Conservation (phyloP, 2,888 invertebrate species). For the Rhaphigaster nebulosa region DNA sequence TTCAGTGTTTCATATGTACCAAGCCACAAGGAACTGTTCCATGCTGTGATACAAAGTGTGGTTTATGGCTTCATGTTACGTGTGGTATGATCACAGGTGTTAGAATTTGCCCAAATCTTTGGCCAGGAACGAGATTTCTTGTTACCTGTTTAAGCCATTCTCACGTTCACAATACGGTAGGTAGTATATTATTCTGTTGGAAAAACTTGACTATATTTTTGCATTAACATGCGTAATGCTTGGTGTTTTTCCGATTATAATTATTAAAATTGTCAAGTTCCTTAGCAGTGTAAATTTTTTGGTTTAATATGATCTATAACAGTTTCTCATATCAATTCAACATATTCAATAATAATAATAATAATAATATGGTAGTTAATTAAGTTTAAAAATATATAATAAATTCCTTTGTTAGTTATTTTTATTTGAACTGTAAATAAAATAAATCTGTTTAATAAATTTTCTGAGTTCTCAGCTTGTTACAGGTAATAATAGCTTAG, state of each 20-base stretch:
- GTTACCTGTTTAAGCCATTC: conserved; percentile 64
- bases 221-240: background rate
- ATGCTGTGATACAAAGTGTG: conserved; percentile 71
- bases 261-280: background rate
- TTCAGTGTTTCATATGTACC: conserved; percentile 69
- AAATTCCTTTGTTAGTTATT: too few species aligned
- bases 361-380: too few species aligned
- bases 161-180: conserved; percentile 64
- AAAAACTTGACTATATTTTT: background rate
- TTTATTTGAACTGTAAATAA: too few species aligned
- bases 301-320: too few species aligned
- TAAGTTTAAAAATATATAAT: too few species aligned
- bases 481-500: too few species aligned
- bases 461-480: too few species aligned
- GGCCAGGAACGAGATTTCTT: conserved; percentile 63
- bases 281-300: too few species aligned
- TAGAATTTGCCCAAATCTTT: conserved; percentile 67
- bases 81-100: conserved; percentile 74
- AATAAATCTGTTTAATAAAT: too few species aligned
- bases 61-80: conserved; percentile 73
- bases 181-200: background rate
- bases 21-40: conserved; percentile 70
- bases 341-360: too few species aligned
- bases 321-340: too few species aligned
- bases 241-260: background rate